Evolutionary conservation across 2,888 invertebrate genomes (phyloP).

Genomic region (Camptogramma bilineatum): DNA sequence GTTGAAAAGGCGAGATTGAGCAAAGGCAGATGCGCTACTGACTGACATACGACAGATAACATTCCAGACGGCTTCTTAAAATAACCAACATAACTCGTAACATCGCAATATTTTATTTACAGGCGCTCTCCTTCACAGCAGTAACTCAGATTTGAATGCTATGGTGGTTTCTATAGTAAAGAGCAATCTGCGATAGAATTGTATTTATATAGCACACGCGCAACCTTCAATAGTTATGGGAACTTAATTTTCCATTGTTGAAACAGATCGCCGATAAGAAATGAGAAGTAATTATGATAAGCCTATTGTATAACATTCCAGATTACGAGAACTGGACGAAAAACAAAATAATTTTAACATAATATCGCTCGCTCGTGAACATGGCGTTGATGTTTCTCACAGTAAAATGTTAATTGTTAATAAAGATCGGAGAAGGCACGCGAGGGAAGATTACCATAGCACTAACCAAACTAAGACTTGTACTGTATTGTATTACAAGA

Average conservation of each 20-base stretch:
- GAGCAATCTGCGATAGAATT: neutral
- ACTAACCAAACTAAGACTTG: too few relatives aligned
- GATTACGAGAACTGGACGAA: conserved; percentile 24
- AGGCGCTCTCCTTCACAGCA: neutral
- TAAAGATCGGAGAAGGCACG: conserved; percentile 26
- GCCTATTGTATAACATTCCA: conserved; percentile 19
- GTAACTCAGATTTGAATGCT: neutral
- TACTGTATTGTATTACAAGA: too few relatives aligned
- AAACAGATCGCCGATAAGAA: conserved; percentile 30
- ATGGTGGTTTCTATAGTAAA: neutral
- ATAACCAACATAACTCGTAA: conserved; percentile 14
- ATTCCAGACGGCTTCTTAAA: conserved; percentile 31
- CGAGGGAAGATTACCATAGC: conserved; percentile 9
- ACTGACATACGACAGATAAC: conserved; percentile 45
- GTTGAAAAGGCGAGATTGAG: conserved; percentile 22
- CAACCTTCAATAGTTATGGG: conserved; percentile 31
- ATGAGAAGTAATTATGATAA: conserved; percentile 29
- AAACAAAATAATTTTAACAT: conserved; percentile 14
- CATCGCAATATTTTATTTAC: conserved; percentile 21
- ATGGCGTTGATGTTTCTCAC: conserved; percentile 43
- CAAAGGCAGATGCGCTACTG: conserved; percentile 37
- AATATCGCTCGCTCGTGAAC: conserved; percentile 6
- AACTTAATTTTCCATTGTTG: conserved; percentile 28
- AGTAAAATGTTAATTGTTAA: conserved; percentile 41
- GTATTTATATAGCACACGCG: conserved; percentile 4